phyloP scores from a whole-genome alignment of 2,888 invertebrate species.

The Mesoligia furuncula region DNA sequence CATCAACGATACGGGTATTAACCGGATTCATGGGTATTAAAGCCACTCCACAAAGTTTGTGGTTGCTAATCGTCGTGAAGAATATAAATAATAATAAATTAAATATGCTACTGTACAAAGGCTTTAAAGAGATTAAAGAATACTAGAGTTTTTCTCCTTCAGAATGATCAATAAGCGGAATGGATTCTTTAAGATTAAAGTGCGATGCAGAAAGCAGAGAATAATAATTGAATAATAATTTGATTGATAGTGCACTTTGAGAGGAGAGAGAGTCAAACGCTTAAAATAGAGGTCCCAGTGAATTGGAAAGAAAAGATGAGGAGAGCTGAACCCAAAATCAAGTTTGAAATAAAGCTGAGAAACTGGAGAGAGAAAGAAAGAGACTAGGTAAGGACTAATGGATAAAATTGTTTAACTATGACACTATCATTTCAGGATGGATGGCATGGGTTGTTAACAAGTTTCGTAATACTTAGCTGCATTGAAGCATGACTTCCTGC shows the following conservation, averaged over 20 bases:
- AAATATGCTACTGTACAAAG: not conserved
- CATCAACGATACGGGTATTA: not conserved
- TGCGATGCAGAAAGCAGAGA: not conserved
- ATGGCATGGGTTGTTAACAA: not conserved
- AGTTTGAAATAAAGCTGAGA: not conserved
- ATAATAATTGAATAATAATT: too few species aligned
- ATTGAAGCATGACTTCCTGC: constrained; percentile 23
- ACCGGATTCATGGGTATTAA: not conserved
- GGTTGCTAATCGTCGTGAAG: not conserved
- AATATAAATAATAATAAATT: too few species aligned
- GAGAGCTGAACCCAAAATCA: not conserved
- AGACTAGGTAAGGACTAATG: not conserved
- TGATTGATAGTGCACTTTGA: not conserved
- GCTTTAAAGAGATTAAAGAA: not conserved
- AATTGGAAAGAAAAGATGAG: not conserved
- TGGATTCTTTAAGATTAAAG: not conserved
- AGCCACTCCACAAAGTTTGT: too few species aligned
- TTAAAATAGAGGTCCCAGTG: not conserved
- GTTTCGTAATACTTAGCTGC: constrained; percentile 6
- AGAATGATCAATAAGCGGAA: not conserved
- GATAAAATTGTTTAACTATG: not conserved
- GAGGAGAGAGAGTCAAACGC: too few species aligned
- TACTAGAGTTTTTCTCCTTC: not conserved
- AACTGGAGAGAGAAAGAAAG: too few species aligned
- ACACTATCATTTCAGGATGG: not conserved